Conservation (phyloP, 2,888 invertebrate species). For the Nephrotoma appendiculata region DNA sequence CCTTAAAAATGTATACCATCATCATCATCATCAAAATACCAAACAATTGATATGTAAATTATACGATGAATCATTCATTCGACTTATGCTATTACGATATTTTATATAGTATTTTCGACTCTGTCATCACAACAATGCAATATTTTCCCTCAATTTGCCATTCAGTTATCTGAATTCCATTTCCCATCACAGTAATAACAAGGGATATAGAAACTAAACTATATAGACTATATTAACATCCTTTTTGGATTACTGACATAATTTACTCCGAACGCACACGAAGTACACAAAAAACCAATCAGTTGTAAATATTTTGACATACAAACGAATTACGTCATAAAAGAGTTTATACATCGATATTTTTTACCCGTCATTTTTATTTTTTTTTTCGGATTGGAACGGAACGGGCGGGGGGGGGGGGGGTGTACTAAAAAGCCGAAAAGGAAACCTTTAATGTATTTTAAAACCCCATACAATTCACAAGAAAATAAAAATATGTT, state of each 20-base stretch:
- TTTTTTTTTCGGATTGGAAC: neutral
- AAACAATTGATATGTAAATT: neutral
- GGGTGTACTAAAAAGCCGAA: neutral
- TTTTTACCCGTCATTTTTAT: neutral
- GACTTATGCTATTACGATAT: neutral
- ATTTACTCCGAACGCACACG: neutral
- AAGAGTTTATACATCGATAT: neutral
- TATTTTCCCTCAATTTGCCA: neutral
- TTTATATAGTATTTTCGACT: neutral
- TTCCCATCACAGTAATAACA: neutral
- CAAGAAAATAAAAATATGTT: neutral
- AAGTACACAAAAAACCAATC: neutral
- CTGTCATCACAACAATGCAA: neutral
- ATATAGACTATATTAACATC: neutral
- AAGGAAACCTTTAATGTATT: neutral
- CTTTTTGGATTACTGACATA: neutral
- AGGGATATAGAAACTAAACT: neutral
- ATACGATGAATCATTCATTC: neutral
- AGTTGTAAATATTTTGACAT: neutral
- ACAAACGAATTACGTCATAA: neutral
- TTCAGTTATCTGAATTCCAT: neutral
- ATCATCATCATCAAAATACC: too few species aligned
- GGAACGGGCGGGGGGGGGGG: too few species aligned
- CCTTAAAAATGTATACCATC: too few species aligned
- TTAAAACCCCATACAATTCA: neutral